phyloP scores from a whole-genome alignment of 2,797 vertebrate species.

The Thalassophryne amazonica region DNA sequence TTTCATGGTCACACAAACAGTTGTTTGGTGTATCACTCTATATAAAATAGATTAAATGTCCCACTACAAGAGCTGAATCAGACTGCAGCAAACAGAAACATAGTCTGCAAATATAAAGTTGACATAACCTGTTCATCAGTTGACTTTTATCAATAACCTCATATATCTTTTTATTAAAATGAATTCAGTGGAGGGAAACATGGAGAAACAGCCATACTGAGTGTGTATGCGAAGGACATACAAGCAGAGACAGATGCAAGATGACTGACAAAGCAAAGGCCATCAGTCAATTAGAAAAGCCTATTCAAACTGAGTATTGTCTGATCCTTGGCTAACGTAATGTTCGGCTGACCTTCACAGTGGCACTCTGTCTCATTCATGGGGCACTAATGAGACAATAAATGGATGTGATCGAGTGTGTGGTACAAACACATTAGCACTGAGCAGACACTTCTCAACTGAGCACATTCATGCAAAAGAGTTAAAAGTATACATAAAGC shows the following conservation, averaged over 20 bases:
- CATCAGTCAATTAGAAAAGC: slow-evolving; percentile 30
- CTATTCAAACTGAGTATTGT: slow-evolving; percentile 19
- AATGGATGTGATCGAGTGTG: slow-evolving; percentile 9
- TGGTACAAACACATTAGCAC: background rate
- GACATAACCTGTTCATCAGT: no score
- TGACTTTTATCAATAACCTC: no score
- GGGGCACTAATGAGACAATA: slow-evolving; percentile 23
- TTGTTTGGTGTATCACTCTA: no score
- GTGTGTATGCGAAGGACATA: slow-evolving; percentile 4
- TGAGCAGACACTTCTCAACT: background rate
- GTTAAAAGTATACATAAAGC: background rate
- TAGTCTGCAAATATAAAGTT: no score
- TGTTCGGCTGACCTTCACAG: slow-evolving; percentile 41
- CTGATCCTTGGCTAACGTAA: slow-evolving; percentile 23
- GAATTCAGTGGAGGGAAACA: no score
- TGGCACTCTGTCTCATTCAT: slow-evolving; percentile 10
- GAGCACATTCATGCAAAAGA: background rate
- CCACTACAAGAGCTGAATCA: no score
- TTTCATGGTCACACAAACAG: no score
- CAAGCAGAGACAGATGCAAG: slow-evolving; percentile 1
- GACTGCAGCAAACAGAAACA: no score
- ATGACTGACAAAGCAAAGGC: slow-evolving; percentile 6
- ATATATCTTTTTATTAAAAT: no score
- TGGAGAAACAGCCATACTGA: slow-evolving; percentile 4
- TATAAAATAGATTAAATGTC: no score